Base-by-base conservation (phyloP, 2,797 vertebrate genomes). In the Nyctibius grandis region DNA sequence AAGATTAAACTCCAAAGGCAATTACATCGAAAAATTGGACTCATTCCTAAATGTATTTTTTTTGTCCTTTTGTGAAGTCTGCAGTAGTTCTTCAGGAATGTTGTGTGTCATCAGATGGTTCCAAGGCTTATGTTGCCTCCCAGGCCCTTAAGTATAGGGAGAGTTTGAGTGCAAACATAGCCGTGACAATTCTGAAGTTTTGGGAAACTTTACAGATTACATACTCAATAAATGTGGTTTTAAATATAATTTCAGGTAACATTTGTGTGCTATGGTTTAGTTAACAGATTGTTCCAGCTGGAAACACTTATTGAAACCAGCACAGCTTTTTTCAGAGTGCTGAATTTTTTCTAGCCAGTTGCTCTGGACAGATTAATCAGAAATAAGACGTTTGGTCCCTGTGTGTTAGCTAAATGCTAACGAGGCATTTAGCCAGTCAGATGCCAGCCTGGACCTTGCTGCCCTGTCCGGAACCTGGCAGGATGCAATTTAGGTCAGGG, bases 61-160 rank as follows among this genome's bases (percentile, higher is more conserved):
- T 91, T 85, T 69, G 63, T 82, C 26, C 40, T 74, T 92, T 87
- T 65, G 53, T 65, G 33, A 94, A 91, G 68, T 50, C 56, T 95
- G 48, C 18, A 47, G 60, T 89, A 89, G 78, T 94, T 95, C 78
- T 83, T 94, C 38, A 68, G 93, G 83, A 95, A 87, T 88, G 75
- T 57, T 72, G 36, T 74, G 47, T 94, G 64, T 91, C 91, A 87
- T 91, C 45, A 74, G 61, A 87, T 74, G 38, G n/a, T 83, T 88
- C 83, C 53, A 85, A 88, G 53, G 18, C 34, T 79, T 90, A 22
- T 16, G 40, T 81, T 95, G 74, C 45, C 31, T 94, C 31, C 16
- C 56, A 80, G 60, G 7, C 38, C 33, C 36, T 87, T 80, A 87
- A 83, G 12, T 89, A 45, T 22, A 40, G 64, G 50, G 51, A 47